phyloP scores from a whole-genome alignment of 1,140 invertebrate species.

The Drosophila orosa region DNA sequence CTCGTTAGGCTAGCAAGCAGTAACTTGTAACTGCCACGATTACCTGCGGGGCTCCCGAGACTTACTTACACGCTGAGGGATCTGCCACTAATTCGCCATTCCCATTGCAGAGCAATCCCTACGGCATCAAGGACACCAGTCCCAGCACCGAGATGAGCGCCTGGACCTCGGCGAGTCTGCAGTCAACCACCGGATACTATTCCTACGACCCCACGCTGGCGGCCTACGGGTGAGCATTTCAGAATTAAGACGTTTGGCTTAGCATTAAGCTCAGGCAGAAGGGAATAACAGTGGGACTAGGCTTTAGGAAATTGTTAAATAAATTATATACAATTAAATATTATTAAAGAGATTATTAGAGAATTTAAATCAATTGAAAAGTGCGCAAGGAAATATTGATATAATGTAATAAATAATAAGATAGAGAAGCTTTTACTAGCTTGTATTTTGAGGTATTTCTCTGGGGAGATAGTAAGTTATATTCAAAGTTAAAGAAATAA shows the following conservation, averaged over 20 bases:
- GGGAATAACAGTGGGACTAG: background rate
- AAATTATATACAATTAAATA: background rate
- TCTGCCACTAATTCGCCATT: constrained; percentile 4
- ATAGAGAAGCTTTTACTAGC: background rate
- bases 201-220: constrained; percentile 96
- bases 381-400: background rate
- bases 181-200: constrained; percentile 95
- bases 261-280: background rate
- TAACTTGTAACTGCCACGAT: constrained; percentile 40
- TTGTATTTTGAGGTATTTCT: background rate
- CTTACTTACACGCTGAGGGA: constrained; percentile 48
- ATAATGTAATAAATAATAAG: too few species aligned
- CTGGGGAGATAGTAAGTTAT: background rate
- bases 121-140: constrained; percentile 93
- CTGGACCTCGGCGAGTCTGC: constrained; percentile 94
- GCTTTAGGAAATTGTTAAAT: background rate
- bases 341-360: background rate
- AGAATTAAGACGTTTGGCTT: constrained; percentile 26
- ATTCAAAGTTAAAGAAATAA: background rate
- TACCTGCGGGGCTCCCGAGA: constrained; percentile 32
- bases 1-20: constrained; percentile 23
- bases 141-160: constrained; percentile 93
- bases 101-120: constrained; percentile 93
- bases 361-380: background rate
- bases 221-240: constrained; percentile 93